phyloP scores from a whole-genome alignment of 2,113 vertebrate genomes.

The Puffinus mauretanicus region DNA sequence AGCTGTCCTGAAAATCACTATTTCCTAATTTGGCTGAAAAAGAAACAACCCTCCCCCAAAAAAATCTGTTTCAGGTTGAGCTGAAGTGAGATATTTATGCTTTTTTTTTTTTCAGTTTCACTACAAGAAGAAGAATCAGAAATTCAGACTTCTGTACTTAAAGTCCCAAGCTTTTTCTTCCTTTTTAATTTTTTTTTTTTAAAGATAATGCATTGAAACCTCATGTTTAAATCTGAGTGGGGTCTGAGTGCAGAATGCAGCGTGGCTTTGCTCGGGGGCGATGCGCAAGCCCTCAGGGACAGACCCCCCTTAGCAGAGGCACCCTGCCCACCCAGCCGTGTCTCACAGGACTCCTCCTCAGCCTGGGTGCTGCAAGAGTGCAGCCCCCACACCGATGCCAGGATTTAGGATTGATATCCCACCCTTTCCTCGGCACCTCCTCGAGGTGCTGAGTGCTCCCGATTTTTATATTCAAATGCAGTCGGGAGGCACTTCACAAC shows the following conservation, averaged over 20 bases:
- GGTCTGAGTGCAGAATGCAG: not conserved
- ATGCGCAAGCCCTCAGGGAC: rapidly evolving
- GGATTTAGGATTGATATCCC: not conserved
- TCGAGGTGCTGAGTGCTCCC: not conserved
- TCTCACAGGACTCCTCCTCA: not conserved
- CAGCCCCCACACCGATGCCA: not conserved
- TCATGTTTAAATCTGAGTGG: not conserved
- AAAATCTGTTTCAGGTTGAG: not conserved
- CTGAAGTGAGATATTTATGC: not conserved
- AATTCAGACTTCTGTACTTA: not conserved
- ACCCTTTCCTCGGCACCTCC: not conserved
- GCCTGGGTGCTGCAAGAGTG: not conserved
- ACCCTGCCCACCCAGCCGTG: not conserved
- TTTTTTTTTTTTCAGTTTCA: not conserved
- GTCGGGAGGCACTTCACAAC: not conserved
- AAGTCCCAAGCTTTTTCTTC: not conserved
- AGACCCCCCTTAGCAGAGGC: not conserved
- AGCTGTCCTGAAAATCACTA: not conserved
- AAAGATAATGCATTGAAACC: not conserved
- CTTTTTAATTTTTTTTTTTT: not conserved
- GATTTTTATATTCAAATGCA: not conserved
- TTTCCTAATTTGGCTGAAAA: not conserved
- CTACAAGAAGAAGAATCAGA: not conserved
- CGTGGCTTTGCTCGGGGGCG: rapidly evolving
- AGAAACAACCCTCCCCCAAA: not conserved